Evolutionary conservation across 2,797 vertebrate genomes (phyloP).

Genomic region (Fistularia commersonii): DNA sequence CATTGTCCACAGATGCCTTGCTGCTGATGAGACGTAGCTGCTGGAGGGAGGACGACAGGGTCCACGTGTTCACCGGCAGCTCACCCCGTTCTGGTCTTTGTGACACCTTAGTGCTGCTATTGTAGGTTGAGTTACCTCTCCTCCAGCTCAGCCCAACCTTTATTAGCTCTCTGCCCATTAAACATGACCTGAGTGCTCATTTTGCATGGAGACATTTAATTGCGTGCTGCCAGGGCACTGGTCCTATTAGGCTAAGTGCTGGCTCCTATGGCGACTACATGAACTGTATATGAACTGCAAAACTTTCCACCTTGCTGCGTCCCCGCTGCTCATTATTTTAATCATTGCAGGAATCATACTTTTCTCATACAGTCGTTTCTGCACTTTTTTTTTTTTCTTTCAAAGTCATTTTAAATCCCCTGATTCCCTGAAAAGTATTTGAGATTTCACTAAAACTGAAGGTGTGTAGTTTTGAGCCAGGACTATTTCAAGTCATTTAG

Average conservation of each 20-base stretch:
- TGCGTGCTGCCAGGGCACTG: conserved; percentile 48
- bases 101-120: conserved; percentile 36
- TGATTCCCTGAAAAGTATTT: no score
- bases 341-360: conserved; percentile 43
- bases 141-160: conserved; percentile 47
- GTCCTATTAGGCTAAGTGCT: conserved; percentile 66
- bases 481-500: no score
- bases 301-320: conserved; percentile 43
- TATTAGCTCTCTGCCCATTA: conserved; percentile 71
- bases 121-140: conserved; percentile 56
- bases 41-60: conserved; percentile 31
- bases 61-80: conserved; percentile 21
- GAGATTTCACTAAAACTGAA: no score
- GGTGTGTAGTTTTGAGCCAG: no score
- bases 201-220: conserved; percentile 73
- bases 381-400: conserved; percentile 11
- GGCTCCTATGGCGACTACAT: conserved; percentile 50
- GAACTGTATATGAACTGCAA: conserved; percentile 59
- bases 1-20: conserved; percentile 16
- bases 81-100: conserved; percentile 40
- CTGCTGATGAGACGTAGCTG: conserved; percentile 12
- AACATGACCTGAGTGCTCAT: conserved; percentile 71
- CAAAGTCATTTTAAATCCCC: conserved; percentile 1
- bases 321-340: conserved; percentile 48
- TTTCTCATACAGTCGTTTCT: conserved; percentile 4